Base-by-base conservation (phyloP, 2,888 invertebrate species). In the Aromia moschata region DNA sequence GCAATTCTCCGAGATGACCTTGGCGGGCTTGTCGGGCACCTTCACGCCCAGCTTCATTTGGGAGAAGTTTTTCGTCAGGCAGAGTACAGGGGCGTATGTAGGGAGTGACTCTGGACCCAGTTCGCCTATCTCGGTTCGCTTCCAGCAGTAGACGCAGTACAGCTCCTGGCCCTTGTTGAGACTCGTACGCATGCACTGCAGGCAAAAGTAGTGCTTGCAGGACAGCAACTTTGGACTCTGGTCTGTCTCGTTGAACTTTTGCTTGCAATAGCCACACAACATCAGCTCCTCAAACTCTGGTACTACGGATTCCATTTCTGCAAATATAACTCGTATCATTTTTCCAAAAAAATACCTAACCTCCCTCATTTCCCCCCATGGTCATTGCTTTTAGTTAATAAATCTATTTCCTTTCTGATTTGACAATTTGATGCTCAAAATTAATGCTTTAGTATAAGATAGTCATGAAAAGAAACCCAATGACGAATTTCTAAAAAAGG, bases 171-270 rank as follows among this genome's bases (percentile, higher is more conserved):
- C 89, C 76, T 88, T 88, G 76, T 86, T 84, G 72, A 90, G 82
- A 74, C 85, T 85, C 68, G 86, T 85, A 74, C 88, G 87, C 78
- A 89, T 87, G 81, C 90, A 91, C 76, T 88, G 86, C 79, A 90
- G 83, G 79, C 91, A 91, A 81, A 90, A 90, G 81, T 89, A 88
- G 79, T 91, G 91, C 77, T 89, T 88, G 83, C 91, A 91, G 69
- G 87, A 85, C 70, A 91, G 84, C 79, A 89, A 81, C 79, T 91
- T 90, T 62, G 90, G 90, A 76, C 86, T 85, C 76, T 87, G 87
- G 78, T 90, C 89, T 62, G 83, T 83, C 71, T 89, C 89, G 81
- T 90, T 90, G 83, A 89, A 90, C 78, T 87, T 86, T 79, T 87
- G 85, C 81, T 89, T 88, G 84, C 90, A 90, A 78, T 86, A 88